Conservation (phyloP, 2,888 invertebrate species). For the Choreutis nemorana region DNA sequence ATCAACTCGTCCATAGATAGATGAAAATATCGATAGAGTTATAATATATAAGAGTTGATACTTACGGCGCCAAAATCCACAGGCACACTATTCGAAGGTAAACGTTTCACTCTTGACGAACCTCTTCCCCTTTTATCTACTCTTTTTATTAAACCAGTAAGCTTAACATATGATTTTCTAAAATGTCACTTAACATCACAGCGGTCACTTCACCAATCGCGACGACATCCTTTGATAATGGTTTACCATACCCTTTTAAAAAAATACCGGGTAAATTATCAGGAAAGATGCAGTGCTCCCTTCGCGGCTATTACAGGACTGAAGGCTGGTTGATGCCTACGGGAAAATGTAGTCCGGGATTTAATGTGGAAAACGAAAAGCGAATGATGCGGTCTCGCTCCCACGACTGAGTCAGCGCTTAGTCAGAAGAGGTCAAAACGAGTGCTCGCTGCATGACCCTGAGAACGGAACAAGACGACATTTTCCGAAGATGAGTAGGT, state of each 20-base stretch:
- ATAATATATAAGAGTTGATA: constrained; percentile 13
- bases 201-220: too few species aligned
- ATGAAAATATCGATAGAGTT: constrained; percentile 5
- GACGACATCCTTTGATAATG: too few species aligned
- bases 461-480: constrained; percentile 22
- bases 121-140: too few species aligned
- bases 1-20: constrained; percentile 36
- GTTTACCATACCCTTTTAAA: too few species aligned
- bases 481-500: constrained; percentile 24
- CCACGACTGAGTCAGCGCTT: constrained; percentile 24
- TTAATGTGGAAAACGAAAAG: constrained; percentile 30
- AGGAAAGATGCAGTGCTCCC: constrained; percentile 18
- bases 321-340: constrained; percentile 45
- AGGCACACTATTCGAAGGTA: too few species aligned
- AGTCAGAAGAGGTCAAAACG: constrained; percentile 32
- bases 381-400: constrained; percentile 23
- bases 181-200: too few species aligned
- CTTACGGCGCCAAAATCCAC: constrained; percentile 29
- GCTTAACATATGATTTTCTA: too few species aligned
- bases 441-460: constrained; percentile 12
- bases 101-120: too few species aligned
- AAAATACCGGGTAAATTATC: constrained; percentile 13
- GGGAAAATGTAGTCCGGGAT: constrained; percentile 57
- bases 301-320: constrained; percentile 38
- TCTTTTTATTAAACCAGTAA: too few species aligned